Conservation (phyloP, 2,888 invertebrate genomes). For the Onthophagus sagittarius region DNA sequence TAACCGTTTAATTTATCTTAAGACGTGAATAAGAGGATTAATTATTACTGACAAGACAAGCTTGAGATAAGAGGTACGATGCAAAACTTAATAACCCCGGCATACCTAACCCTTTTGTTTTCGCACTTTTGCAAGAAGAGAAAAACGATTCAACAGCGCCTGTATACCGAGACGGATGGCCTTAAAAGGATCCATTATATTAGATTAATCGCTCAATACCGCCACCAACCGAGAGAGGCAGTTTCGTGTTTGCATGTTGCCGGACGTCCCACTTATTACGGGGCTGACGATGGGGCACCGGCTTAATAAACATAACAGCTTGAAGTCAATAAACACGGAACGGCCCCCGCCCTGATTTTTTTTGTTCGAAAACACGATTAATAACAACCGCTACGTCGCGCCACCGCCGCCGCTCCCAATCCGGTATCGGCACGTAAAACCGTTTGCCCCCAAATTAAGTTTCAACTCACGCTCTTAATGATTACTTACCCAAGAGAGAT, state of each 20-base stretch:
- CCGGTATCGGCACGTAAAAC: not conserved
- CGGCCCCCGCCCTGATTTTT: not conserved
- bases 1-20: not conserved
- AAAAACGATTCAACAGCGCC: not conserved
- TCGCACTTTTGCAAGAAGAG: not conserved
- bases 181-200: not conserved
- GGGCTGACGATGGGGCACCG: not conserved
- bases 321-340: slow-evolving; percentile 7
- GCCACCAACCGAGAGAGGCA: not conserved
- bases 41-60: not conserved
- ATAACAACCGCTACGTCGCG: not conserved
- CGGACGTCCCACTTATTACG: not conserved
- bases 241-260: not conserved
- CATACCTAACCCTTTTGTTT: not conserved
- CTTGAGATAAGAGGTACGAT: not conserved
- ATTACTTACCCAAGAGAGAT: not conserved
- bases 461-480: not conserved
- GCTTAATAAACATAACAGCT: slow-evolving; percentile 11
- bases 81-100: not conserved
- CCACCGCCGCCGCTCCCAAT: not conserved
- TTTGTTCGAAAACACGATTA: not conserved
- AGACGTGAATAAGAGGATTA: not conserved
- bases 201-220: not conserved
- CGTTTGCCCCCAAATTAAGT: not conserved
- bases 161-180: not conserved